phyloP scores from a whole-genome alignment of 2,113 vertebrate genomes.

The Tapirus terrestris region DNA sequence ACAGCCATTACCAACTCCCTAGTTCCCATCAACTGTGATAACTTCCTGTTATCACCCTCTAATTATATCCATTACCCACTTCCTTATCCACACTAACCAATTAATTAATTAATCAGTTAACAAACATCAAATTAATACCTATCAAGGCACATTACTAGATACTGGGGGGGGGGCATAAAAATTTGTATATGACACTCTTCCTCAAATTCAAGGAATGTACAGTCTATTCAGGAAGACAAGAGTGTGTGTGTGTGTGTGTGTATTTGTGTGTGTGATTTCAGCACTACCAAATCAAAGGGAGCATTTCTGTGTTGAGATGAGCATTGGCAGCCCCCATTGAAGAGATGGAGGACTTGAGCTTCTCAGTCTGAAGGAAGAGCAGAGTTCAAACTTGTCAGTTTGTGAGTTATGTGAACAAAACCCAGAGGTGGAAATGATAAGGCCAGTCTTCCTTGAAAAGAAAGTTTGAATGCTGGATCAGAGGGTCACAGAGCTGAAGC shows the following conservation, averaged over 20 bases:
- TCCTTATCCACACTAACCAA: constrained; percentile 21
- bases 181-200: not conserved
- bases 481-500: not conserved
- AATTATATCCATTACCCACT: constrained; percentile 4
- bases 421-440: not conserved
- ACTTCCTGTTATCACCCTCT: not conserved
- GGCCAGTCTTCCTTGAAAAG: not conserved
- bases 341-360: not conserved
- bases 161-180: not conserved
- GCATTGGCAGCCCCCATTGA: not conserved
- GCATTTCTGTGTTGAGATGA: not conserved
- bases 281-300: not conserved
- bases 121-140: constrained; percentile 11
- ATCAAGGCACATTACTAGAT: not conserved
- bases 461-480: not conserved
- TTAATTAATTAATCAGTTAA: constrained; percentile 51
- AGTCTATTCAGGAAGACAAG: not conserved
- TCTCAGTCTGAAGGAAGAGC: not conserved
- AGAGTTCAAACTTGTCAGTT: not conserved
- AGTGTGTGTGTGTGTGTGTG: not conserved
- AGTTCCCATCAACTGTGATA: not conserved
- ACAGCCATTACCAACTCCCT: not conserved
- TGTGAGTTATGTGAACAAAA: not conserved
- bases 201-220: not conserved
- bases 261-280: not conserved